Percentiles rank a stretch among this genome's conserved stretches.
These are phyloP conservation scores for Trissolcus brochymenae DNA, from an alignment of 2,888 invertebrate genomes.

Conservation along the genomic window DNA sequence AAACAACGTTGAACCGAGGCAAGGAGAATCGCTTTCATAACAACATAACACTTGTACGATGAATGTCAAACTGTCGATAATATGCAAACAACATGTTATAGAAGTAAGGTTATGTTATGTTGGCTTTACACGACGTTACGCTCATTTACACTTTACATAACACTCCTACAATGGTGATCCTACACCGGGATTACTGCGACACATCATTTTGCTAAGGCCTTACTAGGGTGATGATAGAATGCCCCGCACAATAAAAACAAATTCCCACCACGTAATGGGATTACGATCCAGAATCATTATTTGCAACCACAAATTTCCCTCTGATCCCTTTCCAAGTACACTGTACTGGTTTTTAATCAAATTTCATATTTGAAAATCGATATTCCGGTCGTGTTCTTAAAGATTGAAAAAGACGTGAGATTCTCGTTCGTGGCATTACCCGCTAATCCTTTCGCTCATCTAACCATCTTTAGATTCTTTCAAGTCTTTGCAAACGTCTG, in stretches of 20 bases:
- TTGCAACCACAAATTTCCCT: too few relatives aligned
- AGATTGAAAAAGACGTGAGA: too few relatives aligned
- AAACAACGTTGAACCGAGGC: background rate
- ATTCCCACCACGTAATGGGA: too few relatives aligned
- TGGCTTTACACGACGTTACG: background rate
- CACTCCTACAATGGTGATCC: conserved; percentile 3
- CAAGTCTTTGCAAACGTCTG: too few relatives aligned
- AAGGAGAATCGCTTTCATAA: background rate
- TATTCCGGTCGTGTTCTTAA: too few relatives aligned
- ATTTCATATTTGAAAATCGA: too few relatives aligned
- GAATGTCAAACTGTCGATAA: conserved; percentile 4
- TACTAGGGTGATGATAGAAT: background rate
- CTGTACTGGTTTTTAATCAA: too few relatives aligned
- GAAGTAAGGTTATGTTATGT: conserved; percentile 8
- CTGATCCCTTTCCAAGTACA: too few relatives aligned
- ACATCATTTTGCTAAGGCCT: background rate
- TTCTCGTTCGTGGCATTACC: too few relatives aligned
- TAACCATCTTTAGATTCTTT: too few relatives aligned
- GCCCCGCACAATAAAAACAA: background rate
- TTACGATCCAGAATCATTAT: too few relatives aligned
- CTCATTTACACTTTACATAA: background rate
- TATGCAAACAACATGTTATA: conserved; percentile 2
- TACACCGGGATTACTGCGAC: conserved; percentile 2
- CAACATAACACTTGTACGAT: conserved; percentile 4
- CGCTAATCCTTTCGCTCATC: too few relatives aligned